phyloP scores from a whole-genome alignment of 2,888 invertebrate species.

The Harpalus rubripes region DNA sequence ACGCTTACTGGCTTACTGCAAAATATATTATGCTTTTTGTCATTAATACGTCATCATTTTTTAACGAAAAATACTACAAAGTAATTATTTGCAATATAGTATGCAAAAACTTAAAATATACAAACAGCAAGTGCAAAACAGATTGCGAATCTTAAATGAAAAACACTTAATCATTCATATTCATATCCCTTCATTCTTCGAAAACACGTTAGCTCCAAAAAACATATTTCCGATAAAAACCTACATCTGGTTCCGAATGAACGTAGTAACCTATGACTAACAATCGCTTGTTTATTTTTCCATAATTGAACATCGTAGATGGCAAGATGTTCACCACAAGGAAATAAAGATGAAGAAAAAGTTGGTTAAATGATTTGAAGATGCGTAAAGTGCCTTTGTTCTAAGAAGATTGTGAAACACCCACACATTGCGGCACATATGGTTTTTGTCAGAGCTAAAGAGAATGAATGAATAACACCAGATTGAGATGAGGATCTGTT shows the following conservation, averaged over 20 bases:
- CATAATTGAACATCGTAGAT: background rate
- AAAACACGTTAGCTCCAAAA: slow-evolving; percentile 28
- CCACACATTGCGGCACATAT: slow-evolving; percentile 53
- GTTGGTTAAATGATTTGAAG: slow-evolving; percentile 8
- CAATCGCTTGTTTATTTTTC: slow-evolving; percentile 50
- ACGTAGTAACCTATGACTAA: slow-evolving; percentile 43
- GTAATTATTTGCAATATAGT: background rate
- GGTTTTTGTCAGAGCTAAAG: slow-evolving; percentile 60
- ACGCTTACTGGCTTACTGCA: too few species aligned
- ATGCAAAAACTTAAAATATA: slow-evolving; percentile 2
- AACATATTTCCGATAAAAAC: slow-evolving; percentile 34
- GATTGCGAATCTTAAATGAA: slow-evolving; percentile 29
- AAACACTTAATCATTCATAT: slow-evolving; percentile 39
- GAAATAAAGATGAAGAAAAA: slow-evolving; percentile 21
- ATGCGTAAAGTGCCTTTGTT: slow-evolving; percentile 49
- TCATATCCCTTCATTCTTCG: slow-evolving; percentile 23
- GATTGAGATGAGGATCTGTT: slow-evolving; percentile 5
- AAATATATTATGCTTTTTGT: background rate
- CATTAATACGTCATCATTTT: background rate
- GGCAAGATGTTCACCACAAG: slow-evolving; percentile 4
- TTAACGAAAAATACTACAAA: slow-evolving; percentile 23
- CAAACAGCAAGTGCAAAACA: slow-evolving; percentile 29
- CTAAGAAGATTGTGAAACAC: slow-evolving; percentile 45
- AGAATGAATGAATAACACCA: slow-evolving; percentile 28
- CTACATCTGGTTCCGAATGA: slow-evolving; percentile 27